These are phyloP conservation scores for Deroplatys truncata DNA, from an alignment of 2,888 invertebrate genomes.

Conservation along the genomic window DNA sequence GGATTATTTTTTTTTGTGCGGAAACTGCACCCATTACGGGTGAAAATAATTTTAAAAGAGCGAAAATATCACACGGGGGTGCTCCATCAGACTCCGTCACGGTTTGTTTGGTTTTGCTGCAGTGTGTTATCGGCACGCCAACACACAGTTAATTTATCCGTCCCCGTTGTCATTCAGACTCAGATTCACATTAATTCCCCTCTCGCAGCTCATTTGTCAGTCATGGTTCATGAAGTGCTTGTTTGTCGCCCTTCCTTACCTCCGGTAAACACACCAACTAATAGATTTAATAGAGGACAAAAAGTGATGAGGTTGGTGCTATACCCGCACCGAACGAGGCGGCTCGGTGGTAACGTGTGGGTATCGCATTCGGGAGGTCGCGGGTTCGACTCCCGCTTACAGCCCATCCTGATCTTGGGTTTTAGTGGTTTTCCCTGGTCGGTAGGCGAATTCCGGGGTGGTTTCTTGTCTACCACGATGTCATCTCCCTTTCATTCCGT, in stretches of 20 bases:
- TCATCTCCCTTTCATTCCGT: too few relatives aligned
- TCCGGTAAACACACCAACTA: neutral
- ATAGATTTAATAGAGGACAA: neutral
- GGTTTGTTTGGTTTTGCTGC: neutral
- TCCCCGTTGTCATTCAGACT: neutral
- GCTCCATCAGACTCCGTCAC: neutral
- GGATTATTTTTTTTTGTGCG: neutral
- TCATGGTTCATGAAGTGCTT: neutral
- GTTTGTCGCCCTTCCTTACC: neutral
- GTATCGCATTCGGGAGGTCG: too few relatives aligned
- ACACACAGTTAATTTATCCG: neutral
- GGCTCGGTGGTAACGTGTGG: too few relatives aligned
- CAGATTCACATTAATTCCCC: constrained; percentile 6
- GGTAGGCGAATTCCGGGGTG: too few relatives aligned
- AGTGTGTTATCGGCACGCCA: too few relatives aligned
- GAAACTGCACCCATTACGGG: neutral
- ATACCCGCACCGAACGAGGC: too few relatives aligned
- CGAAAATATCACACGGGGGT: neutral
- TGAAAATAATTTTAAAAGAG: neutral
- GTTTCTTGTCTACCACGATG: too few relatives aligned
- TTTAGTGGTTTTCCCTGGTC: too few relatives aligned
- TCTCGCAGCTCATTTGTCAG: neutral
- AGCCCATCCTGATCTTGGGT: too few relatives aligned
- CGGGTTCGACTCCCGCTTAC: too few relatives aligned
- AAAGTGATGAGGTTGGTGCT: neutral